Base-by-base conservation (phyloP, 2,888 invertebrate genomes). In the Cerceris ruficornis region DNA sequence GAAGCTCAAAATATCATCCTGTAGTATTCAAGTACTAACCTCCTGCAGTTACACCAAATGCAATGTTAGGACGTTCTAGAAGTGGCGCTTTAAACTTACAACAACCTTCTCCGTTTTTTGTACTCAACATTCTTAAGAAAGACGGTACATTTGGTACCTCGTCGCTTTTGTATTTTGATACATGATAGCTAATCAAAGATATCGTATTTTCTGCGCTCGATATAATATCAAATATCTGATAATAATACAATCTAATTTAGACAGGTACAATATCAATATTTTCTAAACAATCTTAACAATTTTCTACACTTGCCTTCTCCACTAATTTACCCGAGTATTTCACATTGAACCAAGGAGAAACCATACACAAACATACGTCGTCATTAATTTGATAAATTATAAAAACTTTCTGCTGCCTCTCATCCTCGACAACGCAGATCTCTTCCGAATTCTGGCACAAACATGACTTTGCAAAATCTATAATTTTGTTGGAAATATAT, bases 1-100 rank as follows among this genome's bases (percentile, higher is more conserved):
- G 43, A 43, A 28, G 4, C 28, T 65, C 14, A 7, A 49, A 2
- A 49, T 46, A 49, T 54, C 50, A 39, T 50, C 52, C 7, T 41
- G 6, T 65, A 4, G 28, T 6, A 64, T 58, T 59, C 14, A 11
- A 69, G 50, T 76, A 80, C 82, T 62, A 83, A 92, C 92, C 90
- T 88, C 91, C 92, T 46, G 92, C 89, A n/a, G 88, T 81, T 4
- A 91, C 86, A 52, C 92, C 92, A 8, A 86, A 86, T 11, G 92
- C 74, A 60, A 92, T 90, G 75, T 92, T 92, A 43, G 92, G 91
- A 68, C 89, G 90, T 67, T 88, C 88, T 52, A 92, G 82, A 15
- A 61, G 9, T 42, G 87, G 70, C 43, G 81, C 84, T 60, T 82
- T 78, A 5, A 70, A 73, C 68, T 83, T 83, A 42, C 73, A 77